phyloP scores from a whole-genome alignment of 2,113 vertebrate species.

The Drymodes brunneopygia region DNA sequence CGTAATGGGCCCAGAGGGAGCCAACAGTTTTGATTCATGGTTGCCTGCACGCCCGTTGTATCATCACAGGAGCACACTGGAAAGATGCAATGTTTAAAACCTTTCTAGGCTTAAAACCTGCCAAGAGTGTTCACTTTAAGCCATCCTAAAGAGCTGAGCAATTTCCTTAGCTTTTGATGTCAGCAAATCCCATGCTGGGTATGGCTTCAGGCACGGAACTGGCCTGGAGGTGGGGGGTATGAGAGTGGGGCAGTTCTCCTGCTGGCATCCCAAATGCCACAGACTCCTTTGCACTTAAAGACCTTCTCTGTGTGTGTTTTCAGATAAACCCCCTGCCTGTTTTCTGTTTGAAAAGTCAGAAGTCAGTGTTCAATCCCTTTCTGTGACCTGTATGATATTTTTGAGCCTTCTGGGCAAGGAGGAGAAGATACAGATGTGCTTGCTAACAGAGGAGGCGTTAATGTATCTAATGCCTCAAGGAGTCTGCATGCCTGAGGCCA shows the following conservation, averaged over 20 bases:
- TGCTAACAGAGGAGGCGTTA: not conserved
- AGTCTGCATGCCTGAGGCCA: not conserved
- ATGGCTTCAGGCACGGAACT: not conserved
- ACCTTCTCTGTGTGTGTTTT: not conserved
- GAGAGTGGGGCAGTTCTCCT: not conserved
- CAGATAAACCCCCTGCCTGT: not conserved
- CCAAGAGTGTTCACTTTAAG: not conserved
- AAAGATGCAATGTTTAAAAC: not conserved
- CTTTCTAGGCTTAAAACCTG: not conserved
- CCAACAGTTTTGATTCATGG: not conserved
- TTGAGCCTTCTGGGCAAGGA: not conserved
- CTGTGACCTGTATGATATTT: not conserved
- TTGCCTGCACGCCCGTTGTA: rapidly evolving
- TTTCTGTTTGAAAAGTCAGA: not conserved
- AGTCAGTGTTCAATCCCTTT: not conserved
- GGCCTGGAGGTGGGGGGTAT: not conserved
- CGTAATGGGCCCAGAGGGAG: not conserved
- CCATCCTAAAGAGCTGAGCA: not conserved
- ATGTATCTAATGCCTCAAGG: not conserved
- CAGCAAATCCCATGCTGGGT: not conserved
- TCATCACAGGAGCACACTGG: not conserved
- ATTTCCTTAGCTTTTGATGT: conserved; percentile 2
- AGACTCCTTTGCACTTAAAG: not conserved
- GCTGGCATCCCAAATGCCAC: not conserved
- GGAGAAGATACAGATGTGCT: not conserved